These are phyloP conservation scores for Mamestra brassicae DNA, from an alignment of 2,888 invertebrate genomes.

Conservation along the genomic window DNA sequence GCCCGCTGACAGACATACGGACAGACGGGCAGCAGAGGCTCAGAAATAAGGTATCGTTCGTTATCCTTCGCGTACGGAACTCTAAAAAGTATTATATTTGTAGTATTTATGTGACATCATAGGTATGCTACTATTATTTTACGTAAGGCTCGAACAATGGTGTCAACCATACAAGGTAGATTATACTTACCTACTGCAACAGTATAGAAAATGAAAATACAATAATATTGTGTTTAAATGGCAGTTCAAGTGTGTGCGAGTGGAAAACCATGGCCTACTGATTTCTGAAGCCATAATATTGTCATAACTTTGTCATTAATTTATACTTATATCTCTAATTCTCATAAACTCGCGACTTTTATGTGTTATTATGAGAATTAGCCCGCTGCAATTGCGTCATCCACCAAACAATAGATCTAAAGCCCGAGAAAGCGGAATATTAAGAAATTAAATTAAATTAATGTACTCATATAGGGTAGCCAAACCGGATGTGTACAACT, in stretches of 20 bases:
- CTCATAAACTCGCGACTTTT: background rate
- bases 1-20: too few species aligned
- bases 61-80: background rate
- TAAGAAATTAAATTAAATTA: background rate
- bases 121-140: background rate
- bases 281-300: slow-evolving; percentile 15
- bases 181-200: background rate
- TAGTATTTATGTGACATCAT: background rate
- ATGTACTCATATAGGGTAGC: too few species aligned
- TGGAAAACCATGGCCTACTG: slow-evolving; percentile 39
- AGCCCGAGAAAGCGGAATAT: background rate
- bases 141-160: slow-evolving; percentile 11
- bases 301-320: slow-evolving; percentile 2
- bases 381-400: background rate
- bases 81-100: background rate
- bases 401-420: background rate
- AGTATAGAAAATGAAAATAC: slow-evolving; percentile 13
- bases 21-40: too few species aligned
- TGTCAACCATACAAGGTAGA: slow-evolving; percentile 4
- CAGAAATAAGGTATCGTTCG: background rate
- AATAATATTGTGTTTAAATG: slow-evolving; percentile 14
- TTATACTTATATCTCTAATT: slow-evolving; percentile 3
- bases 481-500: too few species aligned
- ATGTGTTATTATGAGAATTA: slow-evolving; percentile 3
- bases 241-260: background rate